These are phyloP conservation scores for Callimorpha dominula DNA, from an alignment of 2,888 invertebrate species.

Conservation along the genomic window DNA sequence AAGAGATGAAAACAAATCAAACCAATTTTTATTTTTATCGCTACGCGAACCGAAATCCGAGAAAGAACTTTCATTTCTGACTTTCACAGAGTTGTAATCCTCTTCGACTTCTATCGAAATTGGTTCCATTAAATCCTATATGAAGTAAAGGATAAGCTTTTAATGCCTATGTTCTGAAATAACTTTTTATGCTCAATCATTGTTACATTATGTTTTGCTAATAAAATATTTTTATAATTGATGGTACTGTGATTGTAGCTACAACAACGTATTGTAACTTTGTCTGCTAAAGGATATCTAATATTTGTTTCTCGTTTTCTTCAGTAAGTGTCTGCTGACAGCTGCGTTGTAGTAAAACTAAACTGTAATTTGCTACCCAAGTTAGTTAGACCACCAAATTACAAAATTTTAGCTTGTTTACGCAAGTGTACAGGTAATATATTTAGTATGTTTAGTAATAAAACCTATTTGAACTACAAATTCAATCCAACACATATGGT, in stretches of 20 bases:
- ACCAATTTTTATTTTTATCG: constrained; percentile 23
- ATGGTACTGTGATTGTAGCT: background rate
- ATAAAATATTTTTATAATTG: background rate
- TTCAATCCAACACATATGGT: background rate
- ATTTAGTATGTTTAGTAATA: background rate
- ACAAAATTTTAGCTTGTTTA: background rate
- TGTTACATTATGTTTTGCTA: background rate
- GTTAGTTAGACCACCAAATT: background rate
- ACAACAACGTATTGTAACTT: background rate
- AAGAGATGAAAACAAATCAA: background rate
- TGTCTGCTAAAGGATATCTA: too few relatives aligned
- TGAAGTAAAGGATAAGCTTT: constrained; percentile 50
- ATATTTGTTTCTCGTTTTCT: background rate
- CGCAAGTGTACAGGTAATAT: background rate
- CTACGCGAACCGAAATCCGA: constrained; percentile 34
- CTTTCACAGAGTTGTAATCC: constrained; percentile 53
- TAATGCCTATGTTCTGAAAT: constrained; percentile 37
- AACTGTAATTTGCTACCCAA: background rate
- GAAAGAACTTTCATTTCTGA: constrained; percentile 47
- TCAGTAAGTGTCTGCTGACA: too few relatives aligned
- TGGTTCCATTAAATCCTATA: constrained; percentile 52
- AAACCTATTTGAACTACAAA: background rate
- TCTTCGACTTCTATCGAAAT: constrained; percentile 45
- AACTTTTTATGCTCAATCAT: background rate
- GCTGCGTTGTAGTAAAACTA: too few relatives aligned